Evolutionary conservation across 2,888 invertebrate genomes (phyloP), one percentile per base, ranked within the genome.

Genomic region (Phortica okadai): DNA sequence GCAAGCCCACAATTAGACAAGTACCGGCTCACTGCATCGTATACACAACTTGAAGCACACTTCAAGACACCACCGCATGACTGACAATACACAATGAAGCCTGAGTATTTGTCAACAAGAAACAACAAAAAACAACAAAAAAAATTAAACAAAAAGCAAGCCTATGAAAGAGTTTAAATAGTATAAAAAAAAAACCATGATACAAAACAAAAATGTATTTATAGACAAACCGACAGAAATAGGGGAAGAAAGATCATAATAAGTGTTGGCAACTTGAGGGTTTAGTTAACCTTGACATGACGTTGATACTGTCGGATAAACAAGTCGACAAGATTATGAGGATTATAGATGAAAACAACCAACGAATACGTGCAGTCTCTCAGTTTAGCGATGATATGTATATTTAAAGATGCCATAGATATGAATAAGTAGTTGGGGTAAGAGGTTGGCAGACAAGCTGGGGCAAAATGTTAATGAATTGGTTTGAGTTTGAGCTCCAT

Each of bases 211-310:
- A 64, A 8, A 33, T 64, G 33, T 33, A 64, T 64, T 25, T 64
- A 64, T 64, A 64, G 64, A 64, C 21, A 64, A 64, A 14, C 41
- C 14, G 64, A 64, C 10, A 59, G 16, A 59, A 59, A 0, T 14
- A 44, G 44, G n/a, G 42, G 8, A 11, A 59, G 44, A 72, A 76
- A 76, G 66, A 74, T 59, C 21, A 86, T 85, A 83, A 84, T 82
- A 84, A 85, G 82, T 85, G 82, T 42, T 76, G 76, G 73, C 74
- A 73, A 75, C 11, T 10, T 66, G 77, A 78, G 82, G 80, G 83
- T 81, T 80, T 77, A 77, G 82, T 82, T 83, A 85, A 85, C 84
- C 84, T 85, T 85, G 84, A 86, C 85, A 85, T 79, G 62, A 58
- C 62, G 78, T 78, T 78, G 73, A 73, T 41, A 54, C 58, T 44